A percentile compares a stretch with the other conserved stretches of the same genome.
phyloP scores from a whole-genome alignment of 1,140 invertebrate species.

The Lepidurus apus region DNA sequence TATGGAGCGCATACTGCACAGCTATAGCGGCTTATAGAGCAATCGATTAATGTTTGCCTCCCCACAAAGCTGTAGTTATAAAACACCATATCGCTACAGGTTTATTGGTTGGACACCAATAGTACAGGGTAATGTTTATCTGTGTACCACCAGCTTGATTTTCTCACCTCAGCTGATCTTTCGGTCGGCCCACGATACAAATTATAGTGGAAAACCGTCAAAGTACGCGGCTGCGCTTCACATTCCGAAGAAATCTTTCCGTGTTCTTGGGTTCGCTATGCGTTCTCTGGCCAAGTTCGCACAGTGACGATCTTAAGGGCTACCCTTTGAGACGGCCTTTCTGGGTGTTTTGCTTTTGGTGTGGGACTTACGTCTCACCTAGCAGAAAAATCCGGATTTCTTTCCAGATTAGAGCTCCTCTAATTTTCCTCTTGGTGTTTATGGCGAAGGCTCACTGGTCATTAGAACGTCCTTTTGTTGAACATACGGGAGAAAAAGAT shows the following conservation, averaged over 20 bases:
- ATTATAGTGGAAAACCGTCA: neutral
- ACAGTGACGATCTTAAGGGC: neutral
- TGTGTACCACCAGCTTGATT: conserved; percentile 19
- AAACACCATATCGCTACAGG: neutral
- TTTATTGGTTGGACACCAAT: conserved; percentile 9
- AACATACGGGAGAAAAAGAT: neutral
- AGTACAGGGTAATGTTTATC: neutral
- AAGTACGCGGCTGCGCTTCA: neutral
- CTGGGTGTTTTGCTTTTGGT: neutral
- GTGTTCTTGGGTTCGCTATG: neutral
- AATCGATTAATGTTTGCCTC: neutral
- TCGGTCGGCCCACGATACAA: neutral
- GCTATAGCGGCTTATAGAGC: neutral
- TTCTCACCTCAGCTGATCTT: neutral
- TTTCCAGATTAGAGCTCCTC: neutral
- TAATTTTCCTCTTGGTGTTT: neutral
- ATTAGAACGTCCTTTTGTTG: neutral
- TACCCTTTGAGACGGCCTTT: neutral
- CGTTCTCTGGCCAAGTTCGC: neutral
- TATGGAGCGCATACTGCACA: neutral
- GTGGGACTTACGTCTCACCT: neutral
- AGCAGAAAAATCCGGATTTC: neutral
- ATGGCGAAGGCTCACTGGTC: neutral
- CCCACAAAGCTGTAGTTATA: conserved; percentile 3
- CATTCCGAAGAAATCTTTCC: neutral